Evolutionary conservation across 2,113 vertebrate genomes (phyloP), one percentile per base, ranked within the genome.

Genomic region (Cyprinodon brontotheroides): DNA sequence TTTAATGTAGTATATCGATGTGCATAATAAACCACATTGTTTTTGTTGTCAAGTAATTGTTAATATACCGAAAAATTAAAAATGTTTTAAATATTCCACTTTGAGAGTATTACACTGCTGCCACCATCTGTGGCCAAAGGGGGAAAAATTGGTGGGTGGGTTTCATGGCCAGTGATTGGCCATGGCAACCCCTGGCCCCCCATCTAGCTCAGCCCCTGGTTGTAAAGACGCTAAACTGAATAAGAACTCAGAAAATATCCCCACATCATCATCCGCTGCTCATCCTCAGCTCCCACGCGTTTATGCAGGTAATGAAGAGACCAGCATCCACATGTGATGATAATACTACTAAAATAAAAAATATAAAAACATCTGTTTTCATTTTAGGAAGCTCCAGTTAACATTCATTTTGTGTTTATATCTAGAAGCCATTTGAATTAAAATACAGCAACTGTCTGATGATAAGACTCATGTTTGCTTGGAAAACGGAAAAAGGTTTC

Each of bases 231-330:
- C 39, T 61, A 62, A 81, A 71, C 48, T 13, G 41, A 57, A 15
- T 57, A 1, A 84, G 77, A 70, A 81, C 38, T 65, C 38, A 64
- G 3, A 65, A 65, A 41, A 40, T 17, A 10, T 1, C 7, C 6
- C 6, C 17, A 9, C 50, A n/a, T 38, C 62, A 48, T 62, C 71
- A 59, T 62, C 65, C 66, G 63, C 66, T 68, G 68, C 82, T 79
- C 70, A 72, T 92, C 87, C 71, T 81, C 68, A 61, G 11, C 84
- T 89, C 87, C 87, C 82, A 86, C 86, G 37, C 37, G 74, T 77
- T 79, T 8, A 70, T 75, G 64, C 62, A 67, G 64, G 59, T 84
- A 83, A 88, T 76, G 66, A 62, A 82, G 75, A 88, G 87, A 91
- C 89, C 88, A 84, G 89, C 65, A 78, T 64, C 29, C 4, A 20